phyloP scores from a whole-genome alignment of 2,797 vertebrate genomes.

The Chrysocyon brachyurus region DNA sequence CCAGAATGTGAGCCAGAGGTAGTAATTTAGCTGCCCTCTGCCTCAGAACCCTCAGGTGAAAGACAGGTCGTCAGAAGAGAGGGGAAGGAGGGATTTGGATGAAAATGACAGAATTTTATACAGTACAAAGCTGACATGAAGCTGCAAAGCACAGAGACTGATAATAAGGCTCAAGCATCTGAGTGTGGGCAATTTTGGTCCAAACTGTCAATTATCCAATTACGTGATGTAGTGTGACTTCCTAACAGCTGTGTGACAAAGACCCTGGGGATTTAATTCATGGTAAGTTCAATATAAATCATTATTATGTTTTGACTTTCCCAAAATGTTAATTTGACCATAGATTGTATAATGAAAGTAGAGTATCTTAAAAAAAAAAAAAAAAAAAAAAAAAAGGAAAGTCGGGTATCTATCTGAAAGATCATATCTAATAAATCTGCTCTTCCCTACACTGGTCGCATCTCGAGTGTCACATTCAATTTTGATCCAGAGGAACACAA shows the following conservation, averaged over 20 bases:
- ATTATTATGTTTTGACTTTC: neutral
- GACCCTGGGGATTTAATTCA: neutral
- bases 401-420: neutral
- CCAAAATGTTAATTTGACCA: neutral
- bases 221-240: neutral
- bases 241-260: neutral
- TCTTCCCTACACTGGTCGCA: neutral
- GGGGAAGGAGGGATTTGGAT: neutral
- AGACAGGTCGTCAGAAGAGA: neutral
- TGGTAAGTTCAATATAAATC: neutral
- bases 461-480: neutral
- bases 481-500: neutral
- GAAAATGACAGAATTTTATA: neutral
- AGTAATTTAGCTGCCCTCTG: neutral
- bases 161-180: neutral
- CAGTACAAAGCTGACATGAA: constrained; percentile 32
- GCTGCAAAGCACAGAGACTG: neutral
- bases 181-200: neutral
- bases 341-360: neutral
- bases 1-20: neutral
- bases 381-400: neutral
- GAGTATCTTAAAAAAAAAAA: neutral
- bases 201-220: neutral
- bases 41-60: neutral
- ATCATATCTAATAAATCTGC: neutral